phyloP scores from a whole-genome alignment of 2,113 vertebrate genomes.

The Brachionichthys hirsutus region DNA sequence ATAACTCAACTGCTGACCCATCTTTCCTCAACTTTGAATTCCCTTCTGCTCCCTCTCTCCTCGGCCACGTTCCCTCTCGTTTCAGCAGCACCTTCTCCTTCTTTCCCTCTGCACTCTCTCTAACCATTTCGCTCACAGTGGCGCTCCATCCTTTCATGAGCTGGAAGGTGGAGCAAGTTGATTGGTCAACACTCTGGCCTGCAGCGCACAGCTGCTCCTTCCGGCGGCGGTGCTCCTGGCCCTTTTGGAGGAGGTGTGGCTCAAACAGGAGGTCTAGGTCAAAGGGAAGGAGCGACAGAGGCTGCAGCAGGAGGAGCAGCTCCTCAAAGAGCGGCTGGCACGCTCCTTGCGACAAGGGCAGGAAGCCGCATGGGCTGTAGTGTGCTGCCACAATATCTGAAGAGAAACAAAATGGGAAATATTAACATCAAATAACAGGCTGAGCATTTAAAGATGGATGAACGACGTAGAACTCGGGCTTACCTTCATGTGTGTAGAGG shows the following conservation, averaged over 20 bases:
- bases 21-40: constrained; percentile 20
- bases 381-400: constrained; percentile 89
- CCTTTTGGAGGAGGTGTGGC: constrained; percentile 86
- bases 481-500: constrained; percentile 95
- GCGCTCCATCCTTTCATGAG: constrained; percentile 82
- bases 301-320: constrained; percentile 92
- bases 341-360: constrained; percentile 84
- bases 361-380: constrained; percentile 90
- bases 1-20: neutral
- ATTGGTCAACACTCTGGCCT: constrained; percentile 83
- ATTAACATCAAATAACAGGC: neutral
- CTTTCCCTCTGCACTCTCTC: constrained; percentile 36
- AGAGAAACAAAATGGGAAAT: neutral
- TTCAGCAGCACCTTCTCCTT: constrained; percentile 56
- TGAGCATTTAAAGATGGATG: neutral
- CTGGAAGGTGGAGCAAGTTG: constrained; percentile 90
- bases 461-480: constrained; percentile 13
- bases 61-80: constrained; percentile 61
- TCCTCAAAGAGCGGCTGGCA: constrained; percentile 90
- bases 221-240: constrained; percentile 85
- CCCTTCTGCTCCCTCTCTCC: constrained; percentile 22
- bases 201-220: constrained; percentile 89
- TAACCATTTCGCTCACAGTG: constrained; percentile 59
- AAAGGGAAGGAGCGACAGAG: constrained; percentile 93
- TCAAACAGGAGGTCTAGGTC: constrained; percentile 94